Conservation (phyloP, 1,140 invertebrate genomes). For the Brachionus manjavacas region DNA sequence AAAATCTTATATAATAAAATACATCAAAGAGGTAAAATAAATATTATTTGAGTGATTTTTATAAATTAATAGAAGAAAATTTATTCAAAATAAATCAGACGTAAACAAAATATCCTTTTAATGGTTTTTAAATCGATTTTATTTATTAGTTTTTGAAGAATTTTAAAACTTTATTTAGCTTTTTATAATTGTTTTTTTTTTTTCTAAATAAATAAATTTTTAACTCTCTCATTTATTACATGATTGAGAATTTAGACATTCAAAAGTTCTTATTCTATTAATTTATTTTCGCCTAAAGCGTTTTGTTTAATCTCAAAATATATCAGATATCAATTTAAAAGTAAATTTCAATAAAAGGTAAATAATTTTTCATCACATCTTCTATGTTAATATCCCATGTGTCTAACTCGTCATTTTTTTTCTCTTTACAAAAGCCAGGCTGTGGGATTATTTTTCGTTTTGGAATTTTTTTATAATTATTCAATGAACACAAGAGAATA, state of each 20-base stretch:
- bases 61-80: neutral
- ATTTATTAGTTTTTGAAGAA: neutral
- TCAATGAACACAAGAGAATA: neutral
- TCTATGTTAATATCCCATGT: neutral
- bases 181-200: neutral
- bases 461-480: neutral
- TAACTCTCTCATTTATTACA: no score
- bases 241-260: no score
- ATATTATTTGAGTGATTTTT: neutral
- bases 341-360: neutral
- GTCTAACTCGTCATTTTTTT: neutral
- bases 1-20: neutral
- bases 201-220: neutral
- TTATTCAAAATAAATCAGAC: neutral
- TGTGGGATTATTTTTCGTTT: neutral
- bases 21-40: neutral
- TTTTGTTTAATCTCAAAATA: neutral
- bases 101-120: constrained; percentile 4
- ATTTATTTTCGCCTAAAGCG: neutral
- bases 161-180: neutral
- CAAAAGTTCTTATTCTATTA: no score
- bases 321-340: no score
- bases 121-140: neutral
- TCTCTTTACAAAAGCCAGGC: neutral
- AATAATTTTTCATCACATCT: neutral